These are phyloP conservation scores for Drosophila sulfurigaster DNA, from an alignment of 1,140 invertebrate species.

Conservation along the genomic window DNA sequence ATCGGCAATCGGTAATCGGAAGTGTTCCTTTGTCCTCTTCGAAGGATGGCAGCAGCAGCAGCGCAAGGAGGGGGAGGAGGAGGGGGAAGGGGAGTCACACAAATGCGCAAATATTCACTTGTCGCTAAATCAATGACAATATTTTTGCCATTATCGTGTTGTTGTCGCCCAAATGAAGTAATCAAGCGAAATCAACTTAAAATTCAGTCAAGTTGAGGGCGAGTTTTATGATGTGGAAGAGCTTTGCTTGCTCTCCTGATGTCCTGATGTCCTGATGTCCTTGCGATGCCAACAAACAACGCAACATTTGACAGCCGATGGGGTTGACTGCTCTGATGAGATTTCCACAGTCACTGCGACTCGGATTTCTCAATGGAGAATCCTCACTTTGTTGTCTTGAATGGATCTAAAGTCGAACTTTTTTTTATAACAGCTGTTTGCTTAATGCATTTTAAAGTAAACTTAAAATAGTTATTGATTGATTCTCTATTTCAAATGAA, in stretches of 20 bases:
- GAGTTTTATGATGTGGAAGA: constrained; percentile 73
- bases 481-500: too few relatives aligned
- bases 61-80: too few relatives aligned
- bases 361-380: neutral
- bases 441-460: too few relatives aligned
- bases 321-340: constrained; percentile 2
- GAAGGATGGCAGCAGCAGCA: neutral
- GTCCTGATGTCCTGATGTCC: neutral
- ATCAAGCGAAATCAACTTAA: constrained; percentile 49
- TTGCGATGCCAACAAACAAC: neutral
- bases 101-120: constrained; percentile 73
- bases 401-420: neutral
- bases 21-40: neutral
- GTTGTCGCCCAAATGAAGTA: constrained; percentile 50
- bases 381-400: neutral
- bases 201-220: constrained; percentile 51
- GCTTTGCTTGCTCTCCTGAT: neutral
- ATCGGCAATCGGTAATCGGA: constrained; percentile 47
- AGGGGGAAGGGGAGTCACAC: neutral
- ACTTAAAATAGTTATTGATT: too few relatives aligned
- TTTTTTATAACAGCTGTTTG: too few relatives aligned
- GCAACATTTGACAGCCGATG: constrained; percentile 3
- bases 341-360: neutral
- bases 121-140: constrained; percentile 80
- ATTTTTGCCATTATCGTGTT: constrained; percentile 71